phyloP scores from a whole-genome alignment of 2,888 invertebrate genomes.

The Ectemnius continuus region DNA sequence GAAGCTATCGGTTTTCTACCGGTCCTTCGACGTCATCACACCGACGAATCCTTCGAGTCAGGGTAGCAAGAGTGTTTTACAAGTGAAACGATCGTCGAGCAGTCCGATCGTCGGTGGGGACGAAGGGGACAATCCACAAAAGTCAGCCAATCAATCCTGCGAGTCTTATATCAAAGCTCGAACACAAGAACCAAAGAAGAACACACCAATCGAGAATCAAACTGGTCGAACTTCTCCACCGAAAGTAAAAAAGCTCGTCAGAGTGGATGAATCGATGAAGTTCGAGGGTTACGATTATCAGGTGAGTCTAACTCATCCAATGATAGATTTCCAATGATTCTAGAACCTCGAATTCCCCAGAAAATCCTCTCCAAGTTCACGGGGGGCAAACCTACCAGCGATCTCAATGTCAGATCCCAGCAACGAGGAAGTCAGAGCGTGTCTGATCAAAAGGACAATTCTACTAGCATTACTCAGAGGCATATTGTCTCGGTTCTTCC shows the following conservation, averaged over 20 bases:
- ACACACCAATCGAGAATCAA: background rate
- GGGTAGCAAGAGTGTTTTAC: slow-evolving; percentile 9
- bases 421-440: too few relatives aligned
- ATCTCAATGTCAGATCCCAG: too few relatives aligned
- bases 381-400: background rate
- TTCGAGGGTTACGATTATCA: slow-evolving; percentile 1
- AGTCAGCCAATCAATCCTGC: background rate
- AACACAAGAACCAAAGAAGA: background rate
- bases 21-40: slow-evolving; percentile 65
- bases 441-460: too few relatives aligned
- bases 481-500: too few relatives aligned
- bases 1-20: slow-evolving; percentile 68
- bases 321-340: too few relatives aligned
- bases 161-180: background rate
- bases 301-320: background rate
- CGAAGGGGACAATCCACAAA: background rate
- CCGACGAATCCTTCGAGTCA: slow-evolving; percentile 19
- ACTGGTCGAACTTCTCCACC: background rate
- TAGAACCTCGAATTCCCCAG: background rate
- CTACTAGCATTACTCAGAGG: too few relatives aligned
- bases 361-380: slow-evolving; percentile 3
- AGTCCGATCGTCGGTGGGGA: slow-evolving; percentile 31
- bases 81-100: slow-evolving; percentile 45
- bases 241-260: background rate
- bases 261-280: background rate